Conservation (phyloP, 2,888 invertebrate genomes). For the Tenthredo distinguenda region DNA sequence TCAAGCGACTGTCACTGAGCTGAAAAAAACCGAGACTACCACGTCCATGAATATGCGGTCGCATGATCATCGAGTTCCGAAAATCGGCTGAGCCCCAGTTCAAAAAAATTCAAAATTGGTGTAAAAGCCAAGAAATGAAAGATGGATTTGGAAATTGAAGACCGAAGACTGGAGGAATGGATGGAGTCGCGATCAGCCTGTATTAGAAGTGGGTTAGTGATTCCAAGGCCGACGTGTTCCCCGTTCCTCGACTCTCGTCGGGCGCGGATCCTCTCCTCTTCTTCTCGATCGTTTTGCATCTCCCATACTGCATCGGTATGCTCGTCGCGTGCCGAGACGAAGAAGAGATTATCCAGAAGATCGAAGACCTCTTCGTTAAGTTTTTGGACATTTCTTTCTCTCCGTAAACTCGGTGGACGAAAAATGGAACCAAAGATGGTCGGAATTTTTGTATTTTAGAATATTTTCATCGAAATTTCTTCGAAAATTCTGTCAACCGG, state of each 20-base stretch:
- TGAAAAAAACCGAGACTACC: background rate
- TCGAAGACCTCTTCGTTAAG: background rate
- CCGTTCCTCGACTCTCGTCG: background rate
- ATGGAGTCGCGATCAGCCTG: background rate
- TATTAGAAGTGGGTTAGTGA: constrained; percentile 65
- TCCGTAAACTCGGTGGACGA: background rate
- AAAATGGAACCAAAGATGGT: background rate
- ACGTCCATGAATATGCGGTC: background rate
- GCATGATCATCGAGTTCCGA: background rate
- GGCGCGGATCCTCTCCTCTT: background rate
- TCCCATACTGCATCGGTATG: constrained; percentile 32
- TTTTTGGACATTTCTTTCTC: background rate
- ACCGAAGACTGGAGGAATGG: background rate
- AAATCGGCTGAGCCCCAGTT: background rate
- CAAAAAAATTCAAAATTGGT: background rate
- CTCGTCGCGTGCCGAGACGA: constrained; percentile 68
- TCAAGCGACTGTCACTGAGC: background rate
- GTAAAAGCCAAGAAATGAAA: background rate
- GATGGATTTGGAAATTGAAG: too few species aligned
- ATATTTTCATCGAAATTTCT: background rate
- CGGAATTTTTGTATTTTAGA: background rate
- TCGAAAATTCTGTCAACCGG: background rate
- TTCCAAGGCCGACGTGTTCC: constrained; percentile 61
- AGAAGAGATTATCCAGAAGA: constrained; percentile 54
- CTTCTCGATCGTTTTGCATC: constrained; percentile 1